These are phyloP conservation scores for Andrena trimmerana DNA, from an alignment of 2,888 invertebrate species.

Conservation along the genomic window DNA sequence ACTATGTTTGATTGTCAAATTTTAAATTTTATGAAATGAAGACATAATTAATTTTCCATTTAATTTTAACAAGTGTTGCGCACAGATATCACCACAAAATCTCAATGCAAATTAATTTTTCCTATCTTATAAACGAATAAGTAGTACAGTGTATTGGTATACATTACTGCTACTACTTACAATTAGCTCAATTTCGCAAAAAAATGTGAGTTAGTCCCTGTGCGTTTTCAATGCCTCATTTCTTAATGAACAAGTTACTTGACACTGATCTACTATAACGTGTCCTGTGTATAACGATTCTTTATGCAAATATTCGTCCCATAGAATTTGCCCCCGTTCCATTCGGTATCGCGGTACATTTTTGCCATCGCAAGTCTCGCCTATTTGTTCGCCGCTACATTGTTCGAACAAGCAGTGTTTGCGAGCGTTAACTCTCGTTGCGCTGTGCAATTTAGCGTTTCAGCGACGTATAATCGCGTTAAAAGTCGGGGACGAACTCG, in stretches of 20 bases:
- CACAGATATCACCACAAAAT: too few species aligned
- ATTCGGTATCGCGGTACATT: not conserved
- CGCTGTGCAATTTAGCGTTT: slow-evolving; percentile 71
- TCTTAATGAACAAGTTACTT: not conserved
- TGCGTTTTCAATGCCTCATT: too few species aligned
- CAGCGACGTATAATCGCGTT: slow-evolving; percentile 75
- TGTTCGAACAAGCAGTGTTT: slow-evolving; percentile 64
- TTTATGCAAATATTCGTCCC: not conserved
- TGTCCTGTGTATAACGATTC: not conserved
- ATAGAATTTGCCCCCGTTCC: not conserved
- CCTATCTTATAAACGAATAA: too few species aligned
- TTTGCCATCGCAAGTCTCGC: slow-evolving; percentile 27
- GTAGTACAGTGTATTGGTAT: too few species aligned
- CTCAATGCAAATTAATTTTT: too few species aligned
- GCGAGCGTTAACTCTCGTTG: slow-evolving; percentile 69
- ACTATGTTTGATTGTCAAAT: too few species aligned
- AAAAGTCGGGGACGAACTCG: slow-evolving; percentile 77
- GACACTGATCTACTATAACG: not conserved
- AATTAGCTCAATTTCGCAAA: too few species aligned
- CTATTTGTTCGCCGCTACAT: slow-evolving; percentile 50
- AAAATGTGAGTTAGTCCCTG: too few species aligned
- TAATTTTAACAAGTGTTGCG: too few species aligned
- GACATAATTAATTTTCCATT: too few species aligned
- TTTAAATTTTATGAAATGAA: too few species aligned
- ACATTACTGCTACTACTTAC: too few species aligned